Evolutionary conservation across 2,113 vertebrate species (phyloP).

Genomic region (Tyto alba): DNA sequence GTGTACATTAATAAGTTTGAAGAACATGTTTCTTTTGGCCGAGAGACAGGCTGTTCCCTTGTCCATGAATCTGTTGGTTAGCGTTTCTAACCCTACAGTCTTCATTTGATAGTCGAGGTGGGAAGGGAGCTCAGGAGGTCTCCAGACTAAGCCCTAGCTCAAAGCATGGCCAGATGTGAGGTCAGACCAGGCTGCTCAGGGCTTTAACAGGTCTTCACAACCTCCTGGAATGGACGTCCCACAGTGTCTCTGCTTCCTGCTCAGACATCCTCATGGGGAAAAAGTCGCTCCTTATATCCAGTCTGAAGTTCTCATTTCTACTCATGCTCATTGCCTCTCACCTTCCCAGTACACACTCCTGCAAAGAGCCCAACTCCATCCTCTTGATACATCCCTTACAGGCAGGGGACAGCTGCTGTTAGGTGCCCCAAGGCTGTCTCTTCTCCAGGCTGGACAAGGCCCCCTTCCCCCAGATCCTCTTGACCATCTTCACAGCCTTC

Average conservation of each 20-base stretch:
- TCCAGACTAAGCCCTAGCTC: not conserved
- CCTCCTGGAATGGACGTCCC: not conserved
- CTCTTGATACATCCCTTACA: too few species aligned
- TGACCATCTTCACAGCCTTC: not conserved
- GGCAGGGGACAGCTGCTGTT: not conserved
- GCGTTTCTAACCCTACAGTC: not conserved
- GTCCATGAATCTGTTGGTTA: not conserved
- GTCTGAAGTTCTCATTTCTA: not conserved
- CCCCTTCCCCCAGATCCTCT: not conserved
- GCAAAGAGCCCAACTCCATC: not conserved
- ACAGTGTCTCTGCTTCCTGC: not conserved
- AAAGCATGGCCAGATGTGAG: not conserved
- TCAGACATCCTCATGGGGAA: not conserved
- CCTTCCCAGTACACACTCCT: not conserved
- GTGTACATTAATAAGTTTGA: not conserved
- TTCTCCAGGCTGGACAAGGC: not conserved
- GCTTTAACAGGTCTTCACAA: not conserved
- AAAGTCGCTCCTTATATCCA: not conserved
- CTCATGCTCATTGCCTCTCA: not conserved
- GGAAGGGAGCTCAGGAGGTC: not conserved
- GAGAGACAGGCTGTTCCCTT: not conserved
- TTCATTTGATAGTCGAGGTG: not conserved
- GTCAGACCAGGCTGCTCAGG: not conserved
- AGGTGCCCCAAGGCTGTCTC: too few species aligned
- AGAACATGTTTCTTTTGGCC: not conserved